Evolutionary conservation across 2,888 invertebrate genomes (phyloP), one percentile per base, ranked within the genome.

Genomic region (Chrysolina oricalcia): DNA sequence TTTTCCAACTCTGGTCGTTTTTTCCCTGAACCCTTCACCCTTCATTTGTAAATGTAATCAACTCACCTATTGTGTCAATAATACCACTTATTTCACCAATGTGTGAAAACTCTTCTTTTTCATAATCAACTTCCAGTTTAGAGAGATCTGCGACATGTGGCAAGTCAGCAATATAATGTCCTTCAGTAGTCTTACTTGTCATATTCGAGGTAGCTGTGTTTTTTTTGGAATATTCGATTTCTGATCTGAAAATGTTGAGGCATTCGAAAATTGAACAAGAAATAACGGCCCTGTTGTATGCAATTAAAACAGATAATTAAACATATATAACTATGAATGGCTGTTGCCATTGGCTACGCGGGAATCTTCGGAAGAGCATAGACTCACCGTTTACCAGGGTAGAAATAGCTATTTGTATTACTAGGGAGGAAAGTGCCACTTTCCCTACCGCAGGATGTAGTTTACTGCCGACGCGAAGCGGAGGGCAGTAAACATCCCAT

Each of bases 91-190:
- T 91, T 71, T 91, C 91, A 66, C 97, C 97, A 81, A 97, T 91
- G 81, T 93, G 92, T 71, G 92, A 90, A 81, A 94, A 94, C 79
- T 95, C 92, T 76, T 93, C 92, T 83, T 94, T 92, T 0, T 94
- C 93, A n/a, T 96, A 92, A 72, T 93, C 93, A 78, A 97, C 95
- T 81, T 93, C 91, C 35, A 96, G 90, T 19, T 78, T 77, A 10
- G 86, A 83, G 17, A 86, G 71, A 84, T 96, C 94, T 86, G 96
- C 93, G 73, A 97, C 94, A 0, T 95, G 95, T 0, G 96, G 96
- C 74, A 17, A 43, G 6, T 59, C 15, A 5, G 43, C 27, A 70
- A 21, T 21, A n/a, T 19, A 59, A 6, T 19, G 17, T 19, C 17
- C 50, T 48, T n/a, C 62, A 0, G 48, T 56, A 40, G 17, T 70